Conservation (phyloP, 2,888 invertebrate species). For the Volucella inflata region DNA sequence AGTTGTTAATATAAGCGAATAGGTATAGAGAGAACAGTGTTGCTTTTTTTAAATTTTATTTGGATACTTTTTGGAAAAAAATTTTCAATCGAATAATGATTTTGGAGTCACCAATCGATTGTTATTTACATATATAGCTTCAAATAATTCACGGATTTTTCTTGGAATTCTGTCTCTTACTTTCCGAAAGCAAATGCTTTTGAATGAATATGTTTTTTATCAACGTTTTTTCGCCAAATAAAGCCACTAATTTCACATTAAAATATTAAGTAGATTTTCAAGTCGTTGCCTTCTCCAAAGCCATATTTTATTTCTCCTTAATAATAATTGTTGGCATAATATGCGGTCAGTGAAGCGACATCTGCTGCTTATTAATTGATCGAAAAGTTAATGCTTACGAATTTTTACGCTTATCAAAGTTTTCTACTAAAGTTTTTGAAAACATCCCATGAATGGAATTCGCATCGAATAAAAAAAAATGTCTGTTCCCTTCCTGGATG, state of each 20-base stretch:
- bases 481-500: not conserved
- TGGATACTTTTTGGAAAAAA: too few relatives aligned
- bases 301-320: slow-evolving; percentile 3
- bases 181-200: too few relatives aligned
- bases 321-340: slow-evolving; percentile 1
- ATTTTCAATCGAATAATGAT: too few relatives aligned
- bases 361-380: slow-evolving; percentile 23
- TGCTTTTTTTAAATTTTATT: too few relatives aligned
- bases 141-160: too few relatives aligned
- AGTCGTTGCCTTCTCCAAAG: slow-evolving; percentile 14
- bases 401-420: slow-evolving; percentile 41
- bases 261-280: slow-evolving; percentile 18
- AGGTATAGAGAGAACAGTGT: too few relatives aligned
- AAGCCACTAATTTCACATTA: not conserved
- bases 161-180: too few relatives aligned
- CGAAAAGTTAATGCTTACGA: not conserved
- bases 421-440: slow-evolving; percentile 21
- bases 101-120: too few relatives aligned
- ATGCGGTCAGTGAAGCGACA: slow-evolving; percentile 1
- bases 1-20: too few relatives aligned
- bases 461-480: slow-evolving; percentile 8
- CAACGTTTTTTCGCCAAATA: slow-evolving; percentile 9
- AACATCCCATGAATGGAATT: slow-evolving; percentile 3
- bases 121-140: too few relatives aligned
- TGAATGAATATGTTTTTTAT: too few relatives aligned